phyloP scores from a whole-genome alignment of 2,113 vertebrate species.

The Corapipo altera region DNA sequence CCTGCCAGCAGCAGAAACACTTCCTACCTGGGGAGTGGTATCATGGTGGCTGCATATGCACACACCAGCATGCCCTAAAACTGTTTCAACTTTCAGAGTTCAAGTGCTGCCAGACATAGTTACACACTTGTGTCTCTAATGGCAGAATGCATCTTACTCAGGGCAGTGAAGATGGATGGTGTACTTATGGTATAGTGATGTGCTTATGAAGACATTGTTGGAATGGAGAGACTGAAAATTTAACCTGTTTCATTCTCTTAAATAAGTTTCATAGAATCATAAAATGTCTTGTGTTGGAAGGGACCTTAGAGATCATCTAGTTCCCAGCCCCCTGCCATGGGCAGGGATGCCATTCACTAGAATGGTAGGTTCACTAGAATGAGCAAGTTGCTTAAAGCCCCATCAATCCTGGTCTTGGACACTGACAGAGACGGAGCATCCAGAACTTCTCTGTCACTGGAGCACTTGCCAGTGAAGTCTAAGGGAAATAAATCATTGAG shows the following conservation, averaged over 20 bases:
- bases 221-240: background rate
- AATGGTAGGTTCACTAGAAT: background rate
- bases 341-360: background rate
- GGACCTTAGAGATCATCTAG: background rate
- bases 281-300: background rate
- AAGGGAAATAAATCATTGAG: background rate
- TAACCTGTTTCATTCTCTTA: background rate
- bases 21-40: background rate
- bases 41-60: background rate
- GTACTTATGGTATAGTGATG: accelerated
- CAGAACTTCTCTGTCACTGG: background rate
- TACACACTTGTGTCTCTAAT: background rate
- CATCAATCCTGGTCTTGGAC: background rate
- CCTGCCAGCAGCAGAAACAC: background rate
- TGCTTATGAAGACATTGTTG: background rate
- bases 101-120: background rate
- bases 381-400: background rate
- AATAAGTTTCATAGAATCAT: background rate
- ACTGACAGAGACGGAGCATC: background rate
- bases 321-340: accelerated
- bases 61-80: background rate
- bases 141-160: background rate
- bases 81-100: background rate
- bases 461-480: background rate
- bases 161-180: background rate